Conservation (phyloP, 2,888 invertebrate species). For the Chironomus tentans region DNA sequence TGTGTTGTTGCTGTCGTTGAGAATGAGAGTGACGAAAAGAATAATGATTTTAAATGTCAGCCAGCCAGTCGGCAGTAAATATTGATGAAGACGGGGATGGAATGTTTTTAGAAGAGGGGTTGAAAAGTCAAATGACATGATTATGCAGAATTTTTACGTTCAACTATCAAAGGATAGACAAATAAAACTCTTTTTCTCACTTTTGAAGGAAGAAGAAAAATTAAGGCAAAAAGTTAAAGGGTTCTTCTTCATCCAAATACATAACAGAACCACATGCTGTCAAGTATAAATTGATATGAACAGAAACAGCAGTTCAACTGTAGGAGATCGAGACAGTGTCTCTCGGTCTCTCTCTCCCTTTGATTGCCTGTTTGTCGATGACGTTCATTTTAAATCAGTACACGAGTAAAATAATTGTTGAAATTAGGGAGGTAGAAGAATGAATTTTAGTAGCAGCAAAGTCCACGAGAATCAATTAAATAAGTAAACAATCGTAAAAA, state of each 20-base stretch:
- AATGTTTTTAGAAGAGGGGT: neutral
- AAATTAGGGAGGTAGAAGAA: neutral
- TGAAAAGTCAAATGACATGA: neutral
- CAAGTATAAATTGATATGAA: conserved; percentile 23
- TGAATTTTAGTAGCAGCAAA: neutral
- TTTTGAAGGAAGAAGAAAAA: neutral
- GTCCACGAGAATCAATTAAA: conserved; percentile 24
- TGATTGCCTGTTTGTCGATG: neutral
- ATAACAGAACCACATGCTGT: conserved; percentile 14
- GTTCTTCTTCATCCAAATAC: neutral
- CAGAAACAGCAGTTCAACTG: conserved; percentile 1
- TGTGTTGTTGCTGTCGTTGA: neutral
- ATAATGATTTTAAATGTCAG: neutral
- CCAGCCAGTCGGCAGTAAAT: neutral
- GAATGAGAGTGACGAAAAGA: neutral
- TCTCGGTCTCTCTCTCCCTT: neutral
- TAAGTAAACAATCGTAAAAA: conserved; percentile 16
- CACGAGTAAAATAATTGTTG: neutral
- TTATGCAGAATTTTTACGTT: conserved; percentile 3
- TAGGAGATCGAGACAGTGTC: conserved; percentile 2
- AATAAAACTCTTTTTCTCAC: no score
- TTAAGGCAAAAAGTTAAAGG: neutral
- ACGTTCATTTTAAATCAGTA: neutral
- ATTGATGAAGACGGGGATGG: neutral
- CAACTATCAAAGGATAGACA: neutral